Evolutionary conservation across 2,888 invertebrate species (phyloP), one percentile per base, ranked within the genome.

Genomic region (Hermodice carunculata): DNA sequence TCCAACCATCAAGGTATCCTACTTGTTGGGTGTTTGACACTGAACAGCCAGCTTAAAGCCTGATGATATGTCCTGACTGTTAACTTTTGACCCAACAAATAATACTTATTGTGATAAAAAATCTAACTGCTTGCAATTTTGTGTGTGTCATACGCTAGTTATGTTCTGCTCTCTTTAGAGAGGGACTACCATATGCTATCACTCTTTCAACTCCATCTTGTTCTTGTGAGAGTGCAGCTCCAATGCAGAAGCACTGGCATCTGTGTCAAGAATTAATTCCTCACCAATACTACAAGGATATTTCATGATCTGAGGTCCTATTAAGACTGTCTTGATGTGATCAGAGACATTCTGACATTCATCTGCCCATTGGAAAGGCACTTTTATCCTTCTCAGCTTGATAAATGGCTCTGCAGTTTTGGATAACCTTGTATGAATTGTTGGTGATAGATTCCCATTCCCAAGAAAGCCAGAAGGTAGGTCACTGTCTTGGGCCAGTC

Each of bases 251-350:
- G 3, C 17, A 49, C 65, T 61, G 22, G 65, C 61, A 43, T 63
- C 58, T n/a, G 42, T 48, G n/a, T 61, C 61, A 3, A 54, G 54
- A 24, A 54, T 46, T 19, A 32, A 54, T 17, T 8, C n/a, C n/a
- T n/a, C 17, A 3, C 43, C 29, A 8, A 22, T n/a, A 22, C 17
- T 14, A 6, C n/a, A 5, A 3, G 64, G 64, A 48, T 54, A 59
- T 19, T 44, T 46, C n/a, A 73, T 31, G 6, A 69, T 34, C 0
- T 69, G 74, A 5, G 60, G 31, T 3, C 14, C 37, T 2, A 53
- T 48, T 11, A 74, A 43, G 0, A 17, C 1, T 0, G 11, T 34
- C 44, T 52, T 64, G 24, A 64, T 34, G 3, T 2, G 8, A n/a
- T n/a, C 24, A 26, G 59, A 59, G 2, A 59, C 42, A 11, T 29